Conservation (phyloP, 1,140 invertebrate genomes). For the Rhagoletis zephyria region DNA sequence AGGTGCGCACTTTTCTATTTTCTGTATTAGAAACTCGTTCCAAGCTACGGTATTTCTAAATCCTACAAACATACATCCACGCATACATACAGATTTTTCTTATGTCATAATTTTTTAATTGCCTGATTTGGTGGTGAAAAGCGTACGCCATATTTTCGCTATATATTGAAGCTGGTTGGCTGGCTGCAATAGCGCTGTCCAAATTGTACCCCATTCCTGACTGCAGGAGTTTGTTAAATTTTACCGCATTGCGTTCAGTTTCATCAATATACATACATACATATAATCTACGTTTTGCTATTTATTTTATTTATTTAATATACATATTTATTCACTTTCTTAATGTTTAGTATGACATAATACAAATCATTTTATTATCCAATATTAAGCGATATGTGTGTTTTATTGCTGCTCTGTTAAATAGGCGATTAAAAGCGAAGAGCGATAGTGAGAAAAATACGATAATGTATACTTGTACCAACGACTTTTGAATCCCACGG, state of each 20-base stretch:
- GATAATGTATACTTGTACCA: no score
- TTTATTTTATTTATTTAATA: slow-evolving; percentile 45
- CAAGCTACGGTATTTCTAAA: slow-evolving; percentile 41
- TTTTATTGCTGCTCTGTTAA: neutral
- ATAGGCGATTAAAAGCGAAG: no score
- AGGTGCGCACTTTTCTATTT: slow-evolving; percentile 14
- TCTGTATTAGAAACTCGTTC: slow-evolving; percentile 49
- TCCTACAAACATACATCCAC: slow-evolving; percentile 27
- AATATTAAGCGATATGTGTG: slow-evolving; percentile 4
- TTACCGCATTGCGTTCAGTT: neutral
- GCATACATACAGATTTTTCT: neutral
- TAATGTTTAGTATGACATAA: slow-evolving; percentile 34
- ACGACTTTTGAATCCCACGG: no score
- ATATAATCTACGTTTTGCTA: neutral
- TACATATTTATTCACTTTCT: slow-evolving; percentile 12
- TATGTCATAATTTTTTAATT: slow-evolving; percentile 23
- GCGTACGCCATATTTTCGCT: neutral
- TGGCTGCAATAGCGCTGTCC: neutral
- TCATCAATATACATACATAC: neutral
- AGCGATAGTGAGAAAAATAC: no score
- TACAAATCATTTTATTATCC: slow-evolving; percentile 43
- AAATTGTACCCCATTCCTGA: neutral
- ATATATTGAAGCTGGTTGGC: neutral
- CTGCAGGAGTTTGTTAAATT: neutral
- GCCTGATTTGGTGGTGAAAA: slow-evolving; percentile 34